Percentiles rank a stretch among this genome's conserved stretches.
Evolutionary conservation across 2,113 vertebrate species (phyloP).

Genomic region (Hippolais icterina): DNA sequence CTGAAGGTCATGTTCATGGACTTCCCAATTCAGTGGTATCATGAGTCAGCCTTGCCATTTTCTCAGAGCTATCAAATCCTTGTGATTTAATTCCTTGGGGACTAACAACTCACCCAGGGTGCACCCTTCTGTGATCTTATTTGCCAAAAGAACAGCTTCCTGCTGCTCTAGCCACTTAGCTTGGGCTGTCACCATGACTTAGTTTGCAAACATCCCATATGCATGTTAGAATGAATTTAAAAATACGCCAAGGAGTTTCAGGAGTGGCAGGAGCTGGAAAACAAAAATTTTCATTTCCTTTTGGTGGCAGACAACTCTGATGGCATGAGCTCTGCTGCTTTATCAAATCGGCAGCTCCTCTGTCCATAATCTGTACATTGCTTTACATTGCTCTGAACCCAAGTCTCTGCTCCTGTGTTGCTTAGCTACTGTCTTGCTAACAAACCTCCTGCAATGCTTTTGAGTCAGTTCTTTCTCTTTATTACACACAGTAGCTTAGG

Average conservation of each 20-base stretch:
- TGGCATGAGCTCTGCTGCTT: neutral
- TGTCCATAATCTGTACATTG: neutral
- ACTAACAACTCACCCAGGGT: neutral
- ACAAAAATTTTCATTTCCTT: neutral
- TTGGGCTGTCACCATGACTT: neutral
- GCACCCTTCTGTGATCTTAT: neutral
- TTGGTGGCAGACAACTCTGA: neutral
- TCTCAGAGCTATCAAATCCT: neutral
- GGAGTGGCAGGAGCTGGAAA: neutral
- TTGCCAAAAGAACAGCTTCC: neutral
- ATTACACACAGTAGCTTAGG: neutral
- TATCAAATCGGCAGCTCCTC: neutral
- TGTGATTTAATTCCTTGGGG: neutral
- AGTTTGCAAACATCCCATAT: fast-evolving
- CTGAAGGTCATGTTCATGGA: neutral
- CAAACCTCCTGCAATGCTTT: neutral
- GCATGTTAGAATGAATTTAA: neutral
- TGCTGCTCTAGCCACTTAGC: neutral
- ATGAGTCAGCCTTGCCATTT: neutral
- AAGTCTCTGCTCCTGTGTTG: no score
- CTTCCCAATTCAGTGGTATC: neutral
- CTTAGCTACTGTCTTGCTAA: neutral
- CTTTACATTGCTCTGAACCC: neutral
- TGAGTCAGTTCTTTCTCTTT: neutral
- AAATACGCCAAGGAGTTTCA: neutral